Conservation (phyloP, 2,113 vertebrate species). For the Nibea coibor region DNA sequence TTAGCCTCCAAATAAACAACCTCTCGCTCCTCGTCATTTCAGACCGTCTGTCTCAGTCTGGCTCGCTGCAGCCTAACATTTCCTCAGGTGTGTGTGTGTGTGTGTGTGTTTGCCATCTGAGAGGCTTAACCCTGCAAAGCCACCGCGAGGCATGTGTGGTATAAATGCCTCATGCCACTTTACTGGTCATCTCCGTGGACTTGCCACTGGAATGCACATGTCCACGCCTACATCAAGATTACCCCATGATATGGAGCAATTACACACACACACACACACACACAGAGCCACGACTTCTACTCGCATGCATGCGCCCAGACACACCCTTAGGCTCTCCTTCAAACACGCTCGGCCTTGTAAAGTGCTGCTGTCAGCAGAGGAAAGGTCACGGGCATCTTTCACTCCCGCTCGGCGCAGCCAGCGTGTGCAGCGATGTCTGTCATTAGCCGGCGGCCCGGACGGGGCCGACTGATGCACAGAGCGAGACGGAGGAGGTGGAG, state of each 20-base stretch:
- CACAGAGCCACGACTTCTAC: constrained; percentile 4
- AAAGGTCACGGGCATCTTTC: constrained; percentile 59
- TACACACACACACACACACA: not conserved
- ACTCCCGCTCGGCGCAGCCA: constrained; percentile 24
- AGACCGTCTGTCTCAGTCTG: constrained; percentile 31
- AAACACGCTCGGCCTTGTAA: constrained; percentile 43
- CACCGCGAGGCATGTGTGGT: not conserved
- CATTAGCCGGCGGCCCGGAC: constrained; percentile 46
- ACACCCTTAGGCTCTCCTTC: constrained; percentile 43
- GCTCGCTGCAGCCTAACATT: constrained; percentile 15
- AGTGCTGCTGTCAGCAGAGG: constrained; percentile 66
- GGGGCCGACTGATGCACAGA: constrained; percentile 31
- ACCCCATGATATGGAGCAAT: constrained; percentile 29
- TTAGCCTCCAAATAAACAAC: constrained; percentile 51
- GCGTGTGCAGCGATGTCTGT: constrained; percentile 50
- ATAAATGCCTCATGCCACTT: constrained; percentile 14
- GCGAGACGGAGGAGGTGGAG: not conserved
- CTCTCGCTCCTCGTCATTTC: constrained; percentile 29
- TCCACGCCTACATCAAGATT: constrained; percentile 34
- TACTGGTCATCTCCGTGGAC: constrained; percentile 38
- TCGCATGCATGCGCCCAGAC: constrained; percentile 13
- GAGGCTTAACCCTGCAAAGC: not conserved
- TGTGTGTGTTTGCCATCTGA: not conserved
- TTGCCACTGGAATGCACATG: constrained; percentile 44
- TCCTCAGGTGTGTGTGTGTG: constrained; percentile 15